A percentile compares a stretch with the other conserved stretches of the same genome.
Evolutionary conservation across 2,797 vertebrate species (phyloP).

Genomic region (Gouania willdenowi): DNA sequence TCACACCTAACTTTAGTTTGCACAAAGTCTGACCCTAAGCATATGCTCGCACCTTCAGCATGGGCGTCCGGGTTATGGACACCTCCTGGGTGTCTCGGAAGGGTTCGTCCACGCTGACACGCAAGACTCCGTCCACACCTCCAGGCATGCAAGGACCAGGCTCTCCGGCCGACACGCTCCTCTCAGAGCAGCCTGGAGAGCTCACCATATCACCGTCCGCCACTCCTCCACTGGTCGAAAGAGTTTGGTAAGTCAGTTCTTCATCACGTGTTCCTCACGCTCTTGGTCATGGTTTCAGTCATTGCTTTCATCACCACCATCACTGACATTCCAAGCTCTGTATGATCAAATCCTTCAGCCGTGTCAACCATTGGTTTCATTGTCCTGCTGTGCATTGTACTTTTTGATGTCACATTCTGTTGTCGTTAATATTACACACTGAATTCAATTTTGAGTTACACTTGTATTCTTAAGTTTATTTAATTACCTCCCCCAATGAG

Average conservation of each 20-base stretch:
- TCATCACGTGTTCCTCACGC: conserved; percentile 6
- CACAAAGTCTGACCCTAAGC: conserved; percentile 5
- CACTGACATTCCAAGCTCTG: conserved; percentile 14
- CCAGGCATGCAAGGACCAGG: conserved; percentile 83
- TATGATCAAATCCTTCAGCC: conserved; percentile 18
- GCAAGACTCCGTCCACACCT: conserved; percentile 86
- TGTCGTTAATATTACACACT: conserved; percentile 11
- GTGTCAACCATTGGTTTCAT: conserved; percentile 11
- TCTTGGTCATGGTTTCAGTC: conserved; percentile 12
- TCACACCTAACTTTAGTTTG: not conserved
- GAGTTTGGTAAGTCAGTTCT: conserved; percentile 82
- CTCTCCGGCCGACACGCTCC: conserved; percentile 81
- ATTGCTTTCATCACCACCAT: conserved; percentile 36
- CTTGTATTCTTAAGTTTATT: too few species aligned
- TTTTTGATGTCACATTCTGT: conserved; percentile 13
- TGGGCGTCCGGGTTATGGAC: conserved; percentile 99
- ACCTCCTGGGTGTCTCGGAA: conserved; percentile 97
- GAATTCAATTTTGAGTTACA: too few species aligned
- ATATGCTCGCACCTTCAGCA: conserved; percentile 71
- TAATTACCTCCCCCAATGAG: too few species aligned
- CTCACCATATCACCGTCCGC: conserved; percentile 74
- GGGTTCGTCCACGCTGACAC: conserved; percentile 80
- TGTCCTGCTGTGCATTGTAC: conserved; percentile 8
- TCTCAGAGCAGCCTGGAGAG: conserved; percentile 84
- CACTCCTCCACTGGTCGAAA: conserved; percentile 80